These are phyloP conservation scores for Pyrocoelia pectoralis DNA, from an alignment of 2,888 invertebrate genomes.

Conservation along the genomic window DNA sequence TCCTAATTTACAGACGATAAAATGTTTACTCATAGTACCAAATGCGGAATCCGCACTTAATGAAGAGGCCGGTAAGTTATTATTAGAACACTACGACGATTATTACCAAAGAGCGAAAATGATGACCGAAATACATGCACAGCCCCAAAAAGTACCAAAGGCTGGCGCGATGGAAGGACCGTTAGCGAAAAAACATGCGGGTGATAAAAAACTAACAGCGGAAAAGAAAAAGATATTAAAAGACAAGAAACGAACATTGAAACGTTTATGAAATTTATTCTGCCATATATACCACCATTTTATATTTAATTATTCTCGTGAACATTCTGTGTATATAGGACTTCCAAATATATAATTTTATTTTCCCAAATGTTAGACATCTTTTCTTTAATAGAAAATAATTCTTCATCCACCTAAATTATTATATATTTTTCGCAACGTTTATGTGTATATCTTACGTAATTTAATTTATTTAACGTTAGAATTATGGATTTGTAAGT, in stretches of 20 bases:
- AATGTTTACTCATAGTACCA: slow-evolving; percentile 95
- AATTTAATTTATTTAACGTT: not conserved
- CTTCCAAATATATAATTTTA: slow-evolving; percentile 25
- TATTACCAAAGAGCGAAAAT: slow-evolving; percentile 88
- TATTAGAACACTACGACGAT: slow-evolving; percentile 92
- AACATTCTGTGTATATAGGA: slow-evolving; percentile 27
- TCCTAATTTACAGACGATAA: slow-evolving; percentile 73
- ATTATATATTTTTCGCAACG: not conserved
- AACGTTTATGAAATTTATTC: slow-evolving; percentile 75
- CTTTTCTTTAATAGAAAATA: not conserved
- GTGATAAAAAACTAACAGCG: slow-evolving; percentile 75
- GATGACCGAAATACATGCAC: slow-evolving; percentile 92
- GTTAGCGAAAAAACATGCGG: slow-evolving; percentile 85
- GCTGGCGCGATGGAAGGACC: slow-evolving; percentile 68
- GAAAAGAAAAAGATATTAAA: slow-evolving; percentile 79
- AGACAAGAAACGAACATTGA: slow-evolving; percentile 85
- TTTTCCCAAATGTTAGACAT: not conserved
- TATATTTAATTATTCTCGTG: slow-evolving; percentile 11
- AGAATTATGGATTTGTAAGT: not conserved
- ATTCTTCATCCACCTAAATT: not conserved
- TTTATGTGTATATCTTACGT: not conserved
- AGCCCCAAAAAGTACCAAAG: slow-evolving; percentile 65
- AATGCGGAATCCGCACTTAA: slow-evolving; percentile 97
- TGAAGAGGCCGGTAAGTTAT: slow-evolving; percentile 94
- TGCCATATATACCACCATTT: slow-evolving; percentile 9